These are phyloP conservation scores for Eretmochelys imbricata DNA, from an alignment of 2,113 vertebrate genomes.

Conservation along the genomic window DNA sequence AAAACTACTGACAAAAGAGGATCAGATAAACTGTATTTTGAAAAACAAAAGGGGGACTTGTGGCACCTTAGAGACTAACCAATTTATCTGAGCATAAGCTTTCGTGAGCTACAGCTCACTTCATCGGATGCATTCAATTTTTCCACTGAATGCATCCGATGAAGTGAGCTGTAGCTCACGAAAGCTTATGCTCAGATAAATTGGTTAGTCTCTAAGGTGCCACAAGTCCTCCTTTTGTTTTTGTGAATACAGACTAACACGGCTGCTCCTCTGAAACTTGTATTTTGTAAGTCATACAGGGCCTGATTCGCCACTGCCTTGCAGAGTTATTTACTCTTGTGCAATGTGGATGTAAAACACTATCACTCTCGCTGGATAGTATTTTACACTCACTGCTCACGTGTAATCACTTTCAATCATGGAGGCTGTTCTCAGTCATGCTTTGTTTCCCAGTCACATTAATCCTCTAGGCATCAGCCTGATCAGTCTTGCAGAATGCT, in stretches of 20 bases:
- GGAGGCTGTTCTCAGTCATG: slow-evolving; percentile 10
- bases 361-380: not conserved
- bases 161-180: too few species aligned
- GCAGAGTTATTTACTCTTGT: not conserved
- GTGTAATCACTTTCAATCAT: not conserved
- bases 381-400: not conserved
- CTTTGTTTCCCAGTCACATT: not conserved
- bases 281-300: not conserved
- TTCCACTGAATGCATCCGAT: too few species aligned
- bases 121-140: too few species aligned
- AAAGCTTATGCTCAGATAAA: too few species aligned
- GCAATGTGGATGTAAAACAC: not conserved
- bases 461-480: not conserved
- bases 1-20: not conserved
- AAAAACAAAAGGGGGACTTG: too few species aligned
- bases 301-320: not conserved
- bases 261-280: too few species aligned
- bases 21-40: not conserved
- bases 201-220: too few species aligned
- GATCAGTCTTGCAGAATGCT: rapidly evolving
- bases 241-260: too few species aligned
- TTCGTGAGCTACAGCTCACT: too few species aligned
- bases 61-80: too few species aligned
- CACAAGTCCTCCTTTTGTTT: too few species aligned
- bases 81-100: too few species aligned